These are phyloP conservation scores for Philereme vetulata DNA, from an alignment of 2,888 invertebrate species.

Conservation along the genomic window DNA sequence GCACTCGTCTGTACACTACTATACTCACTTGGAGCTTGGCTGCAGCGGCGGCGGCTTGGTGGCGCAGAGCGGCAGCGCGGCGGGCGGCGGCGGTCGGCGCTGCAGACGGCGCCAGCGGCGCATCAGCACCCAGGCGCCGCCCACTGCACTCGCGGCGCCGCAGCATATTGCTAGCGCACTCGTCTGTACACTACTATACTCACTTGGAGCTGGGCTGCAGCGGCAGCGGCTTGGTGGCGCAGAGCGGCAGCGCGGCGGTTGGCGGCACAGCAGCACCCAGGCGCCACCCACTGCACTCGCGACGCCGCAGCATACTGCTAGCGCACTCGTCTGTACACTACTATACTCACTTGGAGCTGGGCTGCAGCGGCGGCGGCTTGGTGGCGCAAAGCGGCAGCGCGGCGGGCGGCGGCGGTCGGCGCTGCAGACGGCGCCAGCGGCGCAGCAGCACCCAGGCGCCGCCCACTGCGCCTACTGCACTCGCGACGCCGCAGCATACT, in stretches of 20 bases:
- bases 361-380: constrained; percentile 41
- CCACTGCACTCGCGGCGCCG: neutral
- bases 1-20: neutral
- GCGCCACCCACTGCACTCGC: constrained; percentile 51
- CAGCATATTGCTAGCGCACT: neutral
- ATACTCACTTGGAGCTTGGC: constrained; percentile 64
- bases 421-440: constrained; percentile 46
- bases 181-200: no score
- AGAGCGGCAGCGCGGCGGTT: no score
- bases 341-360: constrained; percentile 64
- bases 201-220: no score
- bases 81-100: constrained; percentile 40
- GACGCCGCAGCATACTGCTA: constrained; percentile 56
- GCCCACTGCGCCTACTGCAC: constrained; percentile 33
- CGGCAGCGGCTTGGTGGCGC: no score
- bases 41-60: constrained; percentile 40
- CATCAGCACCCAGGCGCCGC: constrained; percentile 53
- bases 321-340: constrained; percentile 10
- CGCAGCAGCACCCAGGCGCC: constrained; percentile 55
- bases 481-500: neutral
- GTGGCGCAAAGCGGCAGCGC: constrained; percentile 45
- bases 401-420: constrained; percentile 40
- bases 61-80: constrained; percentile 45
- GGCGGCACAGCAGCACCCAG: no score
- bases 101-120: constrained; percentile 50